phyloP scores from a whole-genome alignment of 2,888 invertebrate genomes.

The Metacarcinus magister region DNA sequence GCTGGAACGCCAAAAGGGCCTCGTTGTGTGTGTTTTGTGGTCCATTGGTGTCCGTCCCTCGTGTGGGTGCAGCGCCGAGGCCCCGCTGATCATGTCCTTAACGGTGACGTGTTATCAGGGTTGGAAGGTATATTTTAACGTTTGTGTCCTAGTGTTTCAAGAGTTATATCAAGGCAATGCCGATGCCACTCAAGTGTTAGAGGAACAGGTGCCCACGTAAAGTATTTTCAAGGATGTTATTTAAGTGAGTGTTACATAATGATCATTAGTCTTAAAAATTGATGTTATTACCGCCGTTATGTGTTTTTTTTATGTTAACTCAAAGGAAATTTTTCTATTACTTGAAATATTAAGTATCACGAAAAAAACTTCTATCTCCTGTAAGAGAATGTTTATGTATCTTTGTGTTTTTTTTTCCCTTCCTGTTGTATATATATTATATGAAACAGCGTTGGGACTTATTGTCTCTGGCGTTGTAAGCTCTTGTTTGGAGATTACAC shows the following conservation, averaged over 20 bases:
- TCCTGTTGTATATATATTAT: background rate
- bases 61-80: background rate
- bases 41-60: background rate
- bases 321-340: background rate
- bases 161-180: background rate
- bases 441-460: background rate
- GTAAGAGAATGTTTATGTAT: background rate
- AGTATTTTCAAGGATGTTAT: background rate
- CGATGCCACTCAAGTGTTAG: background rate
- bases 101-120: background rate
- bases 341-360: background rate
- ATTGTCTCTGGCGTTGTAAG: background rate
- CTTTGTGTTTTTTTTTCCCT: background rate
- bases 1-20: background rate
- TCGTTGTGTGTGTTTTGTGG: background rate
- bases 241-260: background rate
- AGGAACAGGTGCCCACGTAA: background rate
- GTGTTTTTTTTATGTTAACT: background rate
- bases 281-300: background rate
- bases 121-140: background rate
- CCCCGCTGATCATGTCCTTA: background rate
- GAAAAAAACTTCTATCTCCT: background rate
- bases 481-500: background rate
- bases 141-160: too few species aligned
- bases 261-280: background rate